Conservation (phyloP, 2,113 vertebrate genomes). For the Plecotus auritus region DNA sequence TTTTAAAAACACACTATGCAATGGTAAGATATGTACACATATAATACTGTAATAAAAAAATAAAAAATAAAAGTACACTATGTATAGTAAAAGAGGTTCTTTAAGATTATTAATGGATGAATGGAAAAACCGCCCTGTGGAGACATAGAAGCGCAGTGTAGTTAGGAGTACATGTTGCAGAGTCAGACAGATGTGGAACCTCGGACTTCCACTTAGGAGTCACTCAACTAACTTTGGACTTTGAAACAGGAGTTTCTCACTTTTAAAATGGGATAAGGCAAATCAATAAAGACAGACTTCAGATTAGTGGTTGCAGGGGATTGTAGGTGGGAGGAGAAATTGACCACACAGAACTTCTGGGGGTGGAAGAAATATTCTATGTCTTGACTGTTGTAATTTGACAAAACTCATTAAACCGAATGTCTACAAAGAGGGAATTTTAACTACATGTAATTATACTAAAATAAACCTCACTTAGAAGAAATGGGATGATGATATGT, state of each 20-base stretch:
- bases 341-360: not conserved
- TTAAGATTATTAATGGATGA: not conserved
- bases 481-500: not conserved
- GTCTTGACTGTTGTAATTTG: not conserved
- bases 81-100: not conserved
- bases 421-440: not conserved
- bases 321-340: not conserved
- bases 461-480: not conserved
- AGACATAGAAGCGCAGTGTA: not conserved
- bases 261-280: not conserved
- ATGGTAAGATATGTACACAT: too few species aligned
- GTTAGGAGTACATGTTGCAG: not conserved
- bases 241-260: not conserved
- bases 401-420: not conserved
- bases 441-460: not conserved
- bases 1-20: constrained; percentile 25
- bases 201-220: not conserved
- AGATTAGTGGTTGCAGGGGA: not conserved
- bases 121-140: not conserved
- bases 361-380: not conserved
- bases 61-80: constrained; percentile 25
- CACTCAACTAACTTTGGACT: not conserved
- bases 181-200: not conserved
- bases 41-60: too few species aligned
- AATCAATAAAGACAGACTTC: not conserved